A percentile compares a stretch with the other conserved stretches of the same genome.
phyloP scores from a whole-genome alignment of 2,888 invertebrate species.

The Himalopsyche anomala region DNA sequence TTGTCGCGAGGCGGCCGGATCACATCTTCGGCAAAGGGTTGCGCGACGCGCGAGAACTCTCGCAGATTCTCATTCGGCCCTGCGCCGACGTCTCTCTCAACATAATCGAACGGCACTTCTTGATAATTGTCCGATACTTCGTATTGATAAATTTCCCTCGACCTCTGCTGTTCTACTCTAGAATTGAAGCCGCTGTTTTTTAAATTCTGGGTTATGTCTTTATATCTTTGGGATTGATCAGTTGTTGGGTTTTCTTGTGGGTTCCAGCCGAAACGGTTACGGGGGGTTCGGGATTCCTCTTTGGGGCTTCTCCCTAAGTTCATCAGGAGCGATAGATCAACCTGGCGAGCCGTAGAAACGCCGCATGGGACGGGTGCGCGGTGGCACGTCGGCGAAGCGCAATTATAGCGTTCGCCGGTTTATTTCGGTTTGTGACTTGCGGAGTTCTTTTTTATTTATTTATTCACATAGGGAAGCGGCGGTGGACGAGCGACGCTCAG shows the following conservation, averaged over 20 bases:
- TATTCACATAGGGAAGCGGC: slow-evolving; percentile 39
- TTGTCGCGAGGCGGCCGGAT: slow-evolving; percentile 48
- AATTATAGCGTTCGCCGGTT: slow-evolving; percentile 48
- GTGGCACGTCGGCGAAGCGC: slow-evolving; percentile 43
- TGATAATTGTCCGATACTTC: not conserved
- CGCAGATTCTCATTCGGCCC: slow-evolving; percentile 51
- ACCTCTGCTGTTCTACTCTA: not conserved
- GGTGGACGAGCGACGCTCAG: not conserved
- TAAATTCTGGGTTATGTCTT: not conserved
- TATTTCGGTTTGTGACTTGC: slow-evolving; percentile 59
- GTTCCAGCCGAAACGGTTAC: slow-evolving; percentile 27
- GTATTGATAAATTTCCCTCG: not conserved
- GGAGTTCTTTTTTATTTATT: slow-evolving; percentile 34
- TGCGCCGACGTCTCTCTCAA: not conserved
- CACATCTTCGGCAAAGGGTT: slow-evolving; percentile 53
- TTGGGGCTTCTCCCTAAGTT: slow-evolving; percentile 58
- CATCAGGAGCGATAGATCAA: slow-evolving; percentile 55
- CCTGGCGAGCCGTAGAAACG: slow-evolving; percentile 23
- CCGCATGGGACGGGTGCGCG: slow-evolving; percentile 31
- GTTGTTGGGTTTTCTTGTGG: slow-evolving; percentile 50
- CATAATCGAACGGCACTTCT: slow-evolving; percentile 46
- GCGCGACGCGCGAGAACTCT: slow-evolving; percentile 43
- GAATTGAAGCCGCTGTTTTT: not conserved
- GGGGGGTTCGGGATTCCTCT: slow-evolving; percentile 42
- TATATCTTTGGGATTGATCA: slow-evolving; percentile 41